Conservation (phyloP, 92 coral and sea anemone species). For the Meandrina meandrites region DNA sequence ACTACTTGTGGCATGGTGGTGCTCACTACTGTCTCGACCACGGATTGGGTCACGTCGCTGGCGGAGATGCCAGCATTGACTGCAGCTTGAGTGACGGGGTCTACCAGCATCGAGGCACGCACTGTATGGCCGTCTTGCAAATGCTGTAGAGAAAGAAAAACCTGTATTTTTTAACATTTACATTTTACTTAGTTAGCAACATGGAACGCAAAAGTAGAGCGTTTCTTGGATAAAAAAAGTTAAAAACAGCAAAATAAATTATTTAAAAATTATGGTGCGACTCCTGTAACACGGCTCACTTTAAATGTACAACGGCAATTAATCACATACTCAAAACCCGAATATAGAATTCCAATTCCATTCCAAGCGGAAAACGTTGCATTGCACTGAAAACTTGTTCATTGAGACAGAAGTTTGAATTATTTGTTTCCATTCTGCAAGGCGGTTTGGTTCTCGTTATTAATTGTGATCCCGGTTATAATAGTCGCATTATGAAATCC, state of each 20-base stretch:
- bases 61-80: constrained; percentile 92
- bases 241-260: background rate
- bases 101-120: constrained; percentile 59
- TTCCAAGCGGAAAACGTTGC: background rate
- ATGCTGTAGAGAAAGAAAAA: constrained; percentile 4
- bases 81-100: constrained; percentile 92
- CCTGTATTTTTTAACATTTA: too few species aligned
- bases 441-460: background rate
- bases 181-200: background rate
- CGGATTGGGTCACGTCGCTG: constrained; percentile 72
- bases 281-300: too few species aligned
- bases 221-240: background rate
- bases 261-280: too few species aligned
- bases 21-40: constrained; percentile 83
- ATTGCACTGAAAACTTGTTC: background rate
- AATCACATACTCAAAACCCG: background rate
- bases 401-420: background rate
- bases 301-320: background rate
- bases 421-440: background rate
- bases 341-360: background rate
- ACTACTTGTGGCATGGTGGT: constrained; percentile 67
- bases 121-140: constrained; percentile 29
- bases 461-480: background rate
- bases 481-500: background rate
- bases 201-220: background rate